These are phyloP conservation scores for Carollia perspicillata DNA, from an alignment of 2,113 vertebrate genomes.

Conservation along the genomic window DNA sequence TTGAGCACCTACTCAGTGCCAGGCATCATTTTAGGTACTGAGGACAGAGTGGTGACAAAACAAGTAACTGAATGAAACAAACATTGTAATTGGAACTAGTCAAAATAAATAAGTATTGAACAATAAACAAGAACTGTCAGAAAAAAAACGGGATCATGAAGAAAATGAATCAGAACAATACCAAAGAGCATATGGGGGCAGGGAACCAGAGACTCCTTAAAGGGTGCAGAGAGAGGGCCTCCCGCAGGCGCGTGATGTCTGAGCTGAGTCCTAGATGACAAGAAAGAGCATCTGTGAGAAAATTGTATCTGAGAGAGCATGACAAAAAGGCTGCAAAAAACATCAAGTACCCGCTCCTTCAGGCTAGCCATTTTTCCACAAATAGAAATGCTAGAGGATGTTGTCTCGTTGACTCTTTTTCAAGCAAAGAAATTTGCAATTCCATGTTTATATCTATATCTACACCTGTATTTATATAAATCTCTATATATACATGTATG, in stretches of 20 bases:
- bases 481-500: background rate
- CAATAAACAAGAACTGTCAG: background rate
- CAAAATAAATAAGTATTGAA: background rate
- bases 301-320: background rate
- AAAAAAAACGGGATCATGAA: background rate
- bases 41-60: background rate
- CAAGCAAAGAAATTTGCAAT: background rate
- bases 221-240: background rate
- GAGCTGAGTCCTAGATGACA: background rate
- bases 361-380: background rate
- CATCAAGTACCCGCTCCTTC: background rate
- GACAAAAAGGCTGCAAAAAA: background rate
- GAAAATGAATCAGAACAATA: conserved; percentile 1
- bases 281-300: background rate
- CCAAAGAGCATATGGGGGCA: background rate
- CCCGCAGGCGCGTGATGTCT: too few species aligned
- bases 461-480: background rate
- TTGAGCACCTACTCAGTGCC: background rate
- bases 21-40: background rate
- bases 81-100: background rate
- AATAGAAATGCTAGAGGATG: background rate
- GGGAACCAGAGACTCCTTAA: background rate
- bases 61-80: background rate
- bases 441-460: background rate
- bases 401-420: background rate